Evolutionary conservation across 2,888 invertebrate species (phyloP).

Genomic region (Drosophila pullipes): DNA sequence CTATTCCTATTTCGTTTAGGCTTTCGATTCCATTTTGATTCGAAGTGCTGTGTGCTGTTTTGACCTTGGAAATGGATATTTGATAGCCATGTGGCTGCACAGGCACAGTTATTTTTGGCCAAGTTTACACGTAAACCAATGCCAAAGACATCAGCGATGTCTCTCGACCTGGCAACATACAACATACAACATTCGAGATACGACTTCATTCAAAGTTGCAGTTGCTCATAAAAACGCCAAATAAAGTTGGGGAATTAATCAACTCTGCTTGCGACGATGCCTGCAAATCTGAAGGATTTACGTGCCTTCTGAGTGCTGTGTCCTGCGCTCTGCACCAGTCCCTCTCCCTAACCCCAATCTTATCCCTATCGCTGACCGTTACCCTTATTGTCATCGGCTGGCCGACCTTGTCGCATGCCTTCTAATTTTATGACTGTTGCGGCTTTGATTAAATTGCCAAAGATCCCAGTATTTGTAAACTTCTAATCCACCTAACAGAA

Average conservation of each 20-base stretch:
- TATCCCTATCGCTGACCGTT: neutral
- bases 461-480: constrained; percentile 21
- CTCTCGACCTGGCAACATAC: constrained; percentile 2
- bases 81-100: constrained; percentile 40
- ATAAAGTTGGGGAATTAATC: constrained; percentile 74
- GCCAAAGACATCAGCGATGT: constrained; percentile 12
- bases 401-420: constrained; percentile 22
- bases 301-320: constrained; percentile 15
- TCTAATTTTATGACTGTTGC: constrained; percentile 49
- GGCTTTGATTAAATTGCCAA: constrained; percentile 48
- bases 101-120: constrained; percentile 33
- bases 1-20: neutral
- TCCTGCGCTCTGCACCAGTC: neutral
- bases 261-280: constrained; percentile 51
- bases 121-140: constrained; percentile 23
- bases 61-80: constrained; percentile 21
- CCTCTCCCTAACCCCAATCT: neutral
- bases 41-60: constrained; percentile 4
- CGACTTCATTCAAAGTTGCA: constrained; percentile 31
- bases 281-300: constrained; percentile 54
- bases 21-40: constrained; percentile 1
- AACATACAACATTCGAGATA: constrained; percentile 1
- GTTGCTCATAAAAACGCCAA: constrained; percentile 71
- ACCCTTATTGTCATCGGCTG: constrained; percentile 36
- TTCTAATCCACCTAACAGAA: constrained; percentile 16